A percentile compares a stretch with the other conserved stretches of the same genome.
Evolutionary conservation across 2,797 vertebrate genomes (phyloP).

Genomic region (Tiaroga cobitis): DNA sequence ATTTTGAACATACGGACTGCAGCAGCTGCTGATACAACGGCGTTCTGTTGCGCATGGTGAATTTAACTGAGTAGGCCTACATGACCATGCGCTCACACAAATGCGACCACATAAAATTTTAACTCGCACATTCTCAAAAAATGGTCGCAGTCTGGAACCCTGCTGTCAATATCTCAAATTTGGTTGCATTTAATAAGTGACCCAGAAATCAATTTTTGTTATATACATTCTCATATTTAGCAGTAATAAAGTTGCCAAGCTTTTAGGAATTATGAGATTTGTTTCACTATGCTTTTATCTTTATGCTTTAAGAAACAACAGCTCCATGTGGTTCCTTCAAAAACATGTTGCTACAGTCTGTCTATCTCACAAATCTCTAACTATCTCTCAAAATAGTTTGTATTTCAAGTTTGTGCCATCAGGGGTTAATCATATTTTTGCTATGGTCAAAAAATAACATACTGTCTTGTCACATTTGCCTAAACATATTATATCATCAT

Average conservation of each 20-base stretch:
- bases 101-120: too few relatives aligned
- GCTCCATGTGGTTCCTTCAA: neutral
- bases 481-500: neutral
- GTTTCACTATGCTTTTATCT: neutral
- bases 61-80: too few relatives aligned
- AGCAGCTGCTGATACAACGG: too few relatives aligned
- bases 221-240: neutral
- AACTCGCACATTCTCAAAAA: too few relatives aligned
- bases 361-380: neutral
- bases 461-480: neutral
- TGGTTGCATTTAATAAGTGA: neutral
- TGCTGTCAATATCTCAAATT: neutral
- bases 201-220: neutral
- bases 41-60: too few relatives aligned
- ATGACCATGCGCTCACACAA: too few relatives aligned
- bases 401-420: neutral
- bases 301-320: constrained; percentile 12
- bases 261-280: constrained; percentile 15
- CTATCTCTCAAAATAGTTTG: neutral
- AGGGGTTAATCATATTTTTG: neutral
- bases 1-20: too few relatives aligned
- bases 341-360: neutral
- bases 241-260: neutral
- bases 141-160: too few relatives aligned
- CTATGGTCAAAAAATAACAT: neutral